phyloP scores from a whole-genome alignment of 2,797 vertebrate species.

The Dipus sagitta region DNA sequence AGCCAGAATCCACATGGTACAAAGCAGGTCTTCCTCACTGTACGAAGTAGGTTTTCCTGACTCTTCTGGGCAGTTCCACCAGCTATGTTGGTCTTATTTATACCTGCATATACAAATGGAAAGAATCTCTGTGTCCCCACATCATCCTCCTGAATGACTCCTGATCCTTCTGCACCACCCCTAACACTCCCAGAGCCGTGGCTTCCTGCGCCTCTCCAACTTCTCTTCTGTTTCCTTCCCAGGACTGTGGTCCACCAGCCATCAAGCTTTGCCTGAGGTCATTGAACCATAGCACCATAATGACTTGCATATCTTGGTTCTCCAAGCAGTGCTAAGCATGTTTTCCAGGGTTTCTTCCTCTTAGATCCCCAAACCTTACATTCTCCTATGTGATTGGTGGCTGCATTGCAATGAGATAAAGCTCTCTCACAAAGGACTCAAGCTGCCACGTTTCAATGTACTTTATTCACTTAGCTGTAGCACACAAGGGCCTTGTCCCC shows the following conservation, averaged over 20 bases:
- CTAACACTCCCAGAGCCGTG: no score
- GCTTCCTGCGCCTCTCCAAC: background rate
- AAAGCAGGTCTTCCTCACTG: background rate
- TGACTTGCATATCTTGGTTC: background rate
- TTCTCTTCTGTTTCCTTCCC: background rate
- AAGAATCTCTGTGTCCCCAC: rapidly evolving
- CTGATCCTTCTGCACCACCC: background rate
- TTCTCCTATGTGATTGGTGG: rapidly evolving
- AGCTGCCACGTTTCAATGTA: background rate
- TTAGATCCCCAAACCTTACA: background rate
- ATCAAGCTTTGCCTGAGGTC: background rate
- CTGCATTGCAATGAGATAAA: rapidly evolving
- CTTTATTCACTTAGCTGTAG: background rate
- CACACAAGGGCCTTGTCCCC: background rate
- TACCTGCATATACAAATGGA: background rate
- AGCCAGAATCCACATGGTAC: background rate
- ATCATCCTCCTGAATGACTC: no score
- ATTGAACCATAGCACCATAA: background rate
- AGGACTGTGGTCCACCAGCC: background rate
- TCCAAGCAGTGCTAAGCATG: rapidly evolving
- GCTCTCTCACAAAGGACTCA: background rate
- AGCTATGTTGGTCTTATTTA: background rate
- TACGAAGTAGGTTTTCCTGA: background rate
- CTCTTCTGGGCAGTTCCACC: background rate
- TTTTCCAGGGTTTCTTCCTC: background rate